Evolutionary conservation across 2,797 vertebrate species (phyloP), one percentile per base, ranked within the genome.

Genomic region (Semaprochilodus insignis): DNA sequence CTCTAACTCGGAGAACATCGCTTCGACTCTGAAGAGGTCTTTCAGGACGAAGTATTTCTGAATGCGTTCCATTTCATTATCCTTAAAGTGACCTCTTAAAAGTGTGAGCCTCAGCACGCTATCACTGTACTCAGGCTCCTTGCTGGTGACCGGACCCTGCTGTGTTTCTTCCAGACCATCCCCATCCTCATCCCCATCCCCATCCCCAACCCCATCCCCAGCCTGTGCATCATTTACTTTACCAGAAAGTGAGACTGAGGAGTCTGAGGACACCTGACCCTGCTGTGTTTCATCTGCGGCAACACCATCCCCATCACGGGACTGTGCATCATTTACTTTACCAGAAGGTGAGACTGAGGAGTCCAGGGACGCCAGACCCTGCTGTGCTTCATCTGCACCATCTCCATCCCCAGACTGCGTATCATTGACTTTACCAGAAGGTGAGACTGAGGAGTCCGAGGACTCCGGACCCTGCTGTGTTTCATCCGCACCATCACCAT

Each of bases 1-100:
- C 23, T 96, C 93, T 91, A 98, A 91, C 78, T 97, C 95, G 0
- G 92, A 91, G 82, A 98, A 96, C 95, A 98, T 95, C 79, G 93
- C 91, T 89, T 99, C 98, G 80, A 98, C 77, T 85, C 84, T 92
- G 8, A 92, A 87, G 63, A 96, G 85, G 0, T 97, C 93, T 0
- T 92, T 90, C 13, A 94, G 90, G 5, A 93, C 94, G 0, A 99
- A 91, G 84, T 96, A 95, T 85, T 91, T 96, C 8, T 93, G 92
- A 10, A 98, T 87, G 0, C 89, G 92, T 25, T 82, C 72, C 63
- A 97, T 89, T 0, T 90, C 92, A 54, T 95, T 86, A 19, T 96
- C 94, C 36, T 93, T 92, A 13, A 98, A 95, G 87, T 96, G 96
- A 15, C 90, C 91, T 82, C 94, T 92, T 0, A 96, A 91, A 66